phyloP scores from a whole-genome alignment of 2,888 invertebrate genomes.

The Heliconius ismenius region DNA sequence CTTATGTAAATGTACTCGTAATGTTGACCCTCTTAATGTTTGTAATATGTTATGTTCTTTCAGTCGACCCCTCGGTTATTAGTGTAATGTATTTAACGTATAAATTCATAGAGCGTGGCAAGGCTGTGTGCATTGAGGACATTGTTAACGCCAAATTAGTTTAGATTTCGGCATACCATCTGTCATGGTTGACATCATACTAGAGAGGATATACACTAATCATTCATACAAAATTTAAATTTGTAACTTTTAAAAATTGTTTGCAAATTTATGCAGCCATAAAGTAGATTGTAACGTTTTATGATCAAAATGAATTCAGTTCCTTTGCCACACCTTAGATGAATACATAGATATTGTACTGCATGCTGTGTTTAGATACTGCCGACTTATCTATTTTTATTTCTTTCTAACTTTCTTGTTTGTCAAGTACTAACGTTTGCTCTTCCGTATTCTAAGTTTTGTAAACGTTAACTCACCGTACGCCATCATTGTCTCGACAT shows the following conservation, averaged over 20 bases:
- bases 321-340: slow-evolving; percentile 82
- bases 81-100: slow-evolving; percentile 77
- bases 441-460: slow-evolving; percentile 56
- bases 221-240: slow-evolving; percentile 66
- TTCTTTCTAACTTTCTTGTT: slow-evolving; percentile 56
- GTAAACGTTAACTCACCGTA: slow-evolving; percentile 61
- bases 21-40: slow-evolving; percentile 76
- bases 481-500: slow-evolving; percentile 69
- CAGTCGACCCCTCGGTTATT: slow-evolving; percentile 78
- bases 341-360: slow-evolving; percentile 62
- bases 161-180: slow-evolving; percentile 77
- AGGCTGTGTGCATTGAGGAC: slow-evolving; percentile 87
- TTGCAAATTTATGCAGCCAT: slow-evolving; percentile 53
- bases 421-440: slow-evolving; percentile 57
- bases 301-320: slow-evolving; percentile 74
- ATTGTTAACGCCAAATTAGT: slow-evolving; percentile 80
- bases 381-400: slow-evolving; percentile 58
- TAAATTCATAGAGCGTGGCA: slow-evolving; percentile 85
- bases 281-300: slow-evolving; percentile 70
- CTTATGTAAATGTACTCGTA: slow-evolving; percentile 72
- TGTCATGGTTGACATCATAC: slow-evolving; percentile 74
- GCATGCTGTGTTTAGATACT: slow-evolving; percentile 70
- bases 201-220: slow-evolving; percentile 72
- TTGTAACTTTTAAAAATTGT: slow-evolving; percentile 66
- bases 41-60: slow-evolving; percentile 78